Conservation (phyloP, 2,888 invertebrate genomes). For the Apamea monoglypha region DNA sequence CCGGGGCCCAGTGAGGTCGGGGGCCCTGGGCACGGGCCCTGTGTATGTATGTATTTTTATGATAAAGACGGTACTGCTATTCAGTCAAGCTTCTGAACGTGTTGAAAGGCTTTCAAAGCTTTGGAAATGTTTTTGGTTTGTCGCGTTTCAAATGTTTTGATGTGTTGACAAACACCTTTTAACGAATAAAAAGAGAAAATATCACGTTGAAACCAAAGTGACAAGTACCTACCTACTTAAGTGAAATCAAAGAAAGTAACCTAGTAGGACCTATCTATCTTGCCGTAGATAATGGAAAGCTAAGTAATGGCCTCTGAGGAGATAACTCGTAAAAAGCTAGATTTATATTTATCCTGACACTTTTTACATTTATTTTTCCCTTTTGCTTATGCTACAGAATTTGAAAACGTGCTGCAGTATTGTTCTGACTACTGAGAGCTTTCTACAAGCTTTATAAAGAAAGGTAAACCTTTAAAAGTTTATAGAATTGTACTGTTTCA, state of each 20-base stretch:
- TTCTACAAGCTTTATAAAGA: not conserved
- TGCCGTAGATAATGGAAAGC: not conserved
- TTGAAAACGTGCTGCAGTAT: conserved; percentile 31
- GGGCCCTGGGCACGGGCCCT: no score
- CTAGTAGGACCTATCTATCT: not conserved
- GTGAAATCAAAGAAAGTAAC: not conserved
- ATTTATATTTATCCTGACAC: conserved; percentile 18
- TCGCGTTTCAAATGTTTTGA: conserved; percentile 22
- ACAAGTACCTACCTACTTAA: not conserved
- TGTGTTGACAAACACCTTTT: conserved; percentile 23
- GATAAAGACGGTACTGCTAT: not conserved
- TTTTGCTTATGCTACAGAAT: conserved; percentile 1
- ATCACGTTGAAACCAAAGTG: not conserved
- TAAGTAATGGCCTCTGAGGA: conserved; percentile 2
- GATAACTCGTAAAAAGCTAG: conserved; percentile 18
- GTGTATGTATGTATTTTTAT: no score
- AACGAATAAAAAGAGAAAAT: conserved; percentile 10
- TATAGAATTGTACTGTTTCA: conserved; percentile 17
- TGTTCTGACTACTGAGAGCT: conserved; percentile 32
- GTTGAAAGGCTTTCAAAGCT: conserved; percentile 31
- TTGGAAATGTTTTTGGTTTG: conserved; percentile 23
- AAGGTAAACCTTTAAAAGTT: conserved; percentile 11
- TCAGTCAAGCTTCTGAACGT: not conserved
- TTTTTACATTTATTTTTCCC: conserved; percentile 7
- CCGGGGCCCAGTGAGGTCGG: not conserved